These are phyloP conservation scores for Steinernema feltiae DNA, from an alignment of 1,140 invertebrate genomes.

Conservation along the genomic window DNA sequence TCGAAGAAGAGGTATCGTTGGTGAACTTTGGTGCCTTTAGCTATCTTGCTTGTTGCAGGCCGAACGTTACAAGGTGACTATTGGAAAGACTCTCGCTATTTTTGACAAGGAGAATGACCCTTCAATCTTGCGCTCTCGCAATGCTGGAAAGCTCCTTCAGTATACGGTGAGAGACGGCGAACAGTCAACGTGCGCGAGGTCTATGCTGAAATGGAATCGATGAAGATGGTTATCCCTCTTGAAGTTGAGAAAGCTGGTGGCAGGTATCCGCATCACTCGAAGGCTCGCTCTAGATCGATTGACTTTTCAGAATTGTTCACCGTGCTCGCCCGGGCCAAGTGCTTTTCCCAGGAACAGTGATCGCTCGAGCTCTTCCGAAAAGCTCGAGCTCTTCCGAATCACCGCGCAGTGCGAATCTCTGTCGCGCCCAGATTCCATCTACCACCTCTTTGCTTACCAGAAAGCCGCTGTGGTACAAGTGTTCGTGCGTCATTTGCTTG, in stretches of 20 bases:
- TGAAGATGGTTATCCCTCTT: conserved; percentile 99
- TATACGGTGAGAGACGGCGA: conserved; percentile 87
- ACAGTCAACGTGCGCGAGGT: conserved; percentile 82
- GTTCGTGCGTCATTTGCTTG: conserved; percentile 44
- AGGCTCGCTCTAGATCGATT: too few species aligned
- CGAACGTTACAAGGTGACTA: conserved; percentile 87
- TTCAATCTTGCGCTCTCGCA: conserved; percentile 82
- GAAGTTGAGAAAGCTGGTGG: conserved; percentile 75
- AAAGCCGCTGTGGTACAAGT: conserved; percentile 43
- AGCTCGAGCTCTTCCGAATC: conserved; percentile 44
- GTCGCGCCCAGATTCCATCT: conserved; percentile 38
- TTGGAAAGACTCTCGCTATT: conserved; percentile 93
- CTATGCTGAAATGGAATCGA: conserved; percentile 96
- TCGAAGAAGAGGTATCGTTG: conserved; percentile 72
- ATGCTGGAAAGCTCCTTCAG: conserved; percentile 88
- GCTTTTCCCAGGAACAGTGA: conserved; percentile 81
- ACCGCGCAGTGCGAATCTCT: conserved; percentile 31
- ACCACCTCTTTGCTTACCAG: conserved; percentile 42
- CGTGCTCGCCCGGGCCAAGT: conserved; percentile 84
- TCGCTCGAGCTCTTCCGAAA: conserved; percentile 69
- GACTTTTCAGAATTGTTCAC: conserved; percentile 68
- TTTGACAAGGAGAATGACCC: conserved; percentile 99
- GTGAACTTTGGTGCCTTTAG: not conserved
- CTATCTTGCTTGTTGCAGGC: conserved; percentile 59
- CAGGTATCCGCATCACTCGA: conserved; percentile 19